A percentile compares a stretch with the other conserved stretches of the same genome.
These are phyloP conservation scores for Stegodyphus dumicola DNA, from an alignment of 1,140 invertebrate species.

Conservation along the genomic window DNA sequence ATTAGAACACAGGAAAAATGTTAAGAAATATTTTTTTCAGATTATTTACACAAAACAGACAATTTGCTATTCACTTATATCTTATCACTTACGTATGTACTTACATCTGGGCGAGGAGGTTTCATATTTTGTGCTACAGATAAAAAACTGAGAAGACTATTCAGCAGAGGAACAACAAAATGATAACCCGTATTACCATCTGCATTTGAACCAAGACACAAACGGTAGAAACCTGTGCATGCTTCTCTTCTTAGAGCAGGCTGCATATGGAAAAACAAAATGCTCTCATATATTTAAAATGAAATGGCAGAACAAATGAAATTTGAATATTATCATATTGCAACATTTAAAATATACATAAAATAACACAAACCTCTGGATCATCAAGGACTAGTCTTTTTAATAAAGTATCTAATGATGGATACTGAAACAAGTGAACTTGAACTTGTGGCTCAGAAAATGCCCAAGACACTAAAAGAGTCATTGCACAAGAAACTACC, in stretches of 20 bases:
- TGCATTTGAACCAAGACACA: conserved; percentile 80
- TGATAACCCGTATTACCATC: conserved; percentile 73
- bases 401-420: conserved; percentile 79
- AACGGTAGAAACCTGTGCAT: conserved; percentile 85
- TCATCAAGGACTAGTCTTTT: conserved; percentile 83
- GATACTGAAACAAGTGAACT: conserved; percentile 75
- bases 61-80: too few species aligned
- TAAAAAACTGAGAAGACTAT: conserved; percentile 82
- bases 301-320: too few species aligned
- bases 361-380: conserved; percentile 74
- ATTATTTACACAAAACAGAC: too few species aligned
- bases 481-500: conserved; percentile 83
- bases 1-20: too few species aligned
- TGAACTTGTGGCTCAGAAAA: conserved; percentile 78
- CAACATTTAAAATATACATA: too few species aligned
- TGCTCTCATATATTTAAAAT: background rate
- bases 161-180: conserved; percentile 82
- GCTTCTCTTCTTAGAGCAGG: conserved; percentile 87
- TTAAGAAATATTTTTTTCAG: too few species aligned
- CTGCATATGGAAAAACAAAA: conserved; percentile 61
- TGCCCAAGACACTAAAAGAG: conserved; percentile 84
- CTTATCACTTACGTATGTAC: background rate
- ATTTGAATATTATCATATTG: too few species aligned
- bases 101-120: conserved; percentile 70
- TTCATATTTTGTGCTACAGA: conserved; percentile 86